Base-by-base conservation (phyloP, 1,140 invertebrate genomes). In the Zaprionus gabonicus region DNA sequence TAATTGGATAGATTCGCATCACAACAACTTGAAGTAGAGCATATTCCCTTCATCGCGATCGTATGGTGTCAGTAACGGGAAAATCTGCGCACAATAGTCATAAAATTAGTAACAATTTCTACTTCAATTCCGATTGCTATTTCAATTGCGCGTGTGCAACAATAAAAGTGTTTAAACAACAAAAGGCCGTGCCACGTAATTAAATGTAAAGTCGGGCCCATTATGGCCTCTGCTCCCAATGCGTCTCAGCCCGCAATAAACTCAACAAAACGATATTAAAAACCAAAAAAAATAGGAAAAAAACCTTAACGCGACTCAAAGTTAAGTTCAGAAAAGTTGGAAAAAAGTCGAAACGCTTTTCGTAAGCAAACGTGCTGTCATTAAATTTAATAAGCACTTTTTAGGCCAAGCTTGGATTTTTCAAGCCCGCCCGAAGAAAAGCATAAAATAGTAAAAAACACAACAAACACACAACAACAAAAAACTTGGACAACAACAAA, bases 361-460 rank as follows among this genome's bases (percentile, higher is more conserved):
- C 78, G 88, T 72, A 91, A 91, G 84, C 79, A 87, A 91, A 91
- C 88, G 88, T 91, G 88, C 88, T 85, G 88, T 91, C 88, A 91
- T 91, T 91, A 91, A 91, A 91, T 91, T 91, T 91, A 91, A 91
- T 91, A 91, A 91, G 81, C 84, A 73, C 78, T 90, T 91, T 87
- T 90, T 82, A 82, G 85, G 85, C 85, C 85, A 88, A 88, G 85
- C 85, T 90, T 80, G 85, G 79, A 79, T 88, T 83, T 86, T 87
- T 73, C 49, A 73, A 81, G 76, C 78, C 76, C 60, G 66, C 56
- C 60, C 66, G 44, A 63, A 67, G 72, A 78, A 75, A 69, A 78
- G 60, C 64, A 78, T 31, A 64, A 64, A 68, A 15, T 23, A 73
- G 17, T 23, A 71, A 70, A 69, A 63, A 63, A 67, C 23, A 71